Evolutionary conservation across 2,888 invertebrate species (phyloP).

Genomic region (Labia minor): DNA sequence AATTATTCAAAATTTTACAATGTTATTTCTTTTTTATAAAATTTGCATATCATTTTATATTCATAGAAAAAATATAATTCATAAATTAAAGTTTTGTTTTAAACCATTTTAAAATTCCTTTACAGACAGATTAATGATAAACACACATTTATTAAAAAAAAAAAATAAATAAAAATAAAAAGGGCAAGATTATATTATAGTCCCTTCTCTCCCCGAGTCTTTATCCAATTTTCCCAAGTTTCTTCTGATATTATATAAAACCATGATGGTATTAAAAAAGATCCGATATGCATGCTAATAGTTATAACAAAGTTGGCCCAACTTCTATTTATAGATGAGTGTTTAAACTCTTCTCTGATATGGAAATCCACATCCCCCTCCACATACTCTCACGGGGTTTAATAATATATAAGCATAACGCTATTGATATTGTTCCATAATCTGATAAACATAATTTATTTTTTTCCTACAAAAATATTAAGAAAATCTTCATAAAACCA

Average conservation of each 20-base stretch:
- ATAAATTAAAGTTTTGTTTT: too few species aligned
- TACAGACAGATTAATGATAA: too few species aligned
- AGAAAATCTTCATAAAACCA: too few species aligned
- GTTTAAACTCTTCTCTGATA: constrained; percentile 7
- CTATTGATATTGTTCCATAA: constrained; percentile 8
- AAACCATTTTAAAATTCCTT: too few species aligned
- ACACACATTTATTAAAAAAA: too few species aligned
- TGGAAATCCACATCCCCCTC: neutral
- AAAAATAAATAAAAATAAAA: too few species aligned
- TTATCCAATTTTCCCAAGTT: neutral
- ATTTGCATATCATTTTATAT: too few species aligned
- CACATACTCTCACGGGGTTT: neutral
- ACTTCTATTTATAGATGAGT: neutral
- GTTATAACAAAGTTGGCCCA: neutral
- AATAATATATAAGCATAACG: neutral
- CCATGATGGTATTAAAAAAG: neutral
- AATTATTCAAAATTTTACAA: too few species aligned
- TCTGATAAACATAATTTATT: neutral
- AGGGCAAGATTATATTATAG: too few species aligned
- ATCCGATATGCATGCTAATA: constrained; percentile 4
- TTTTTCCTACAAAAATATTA: neutral
- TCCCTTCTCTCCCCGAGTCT: too few species aligned
- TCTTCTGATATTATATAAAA: neutral
- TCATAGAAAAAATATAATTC: too few species aligned
- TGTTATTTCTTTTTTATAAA: too few species aligned